phyloP scores from a whole-genome alignment of 2,888 invertebrate genomes.

The Caenorhabditis afra region DNA sequence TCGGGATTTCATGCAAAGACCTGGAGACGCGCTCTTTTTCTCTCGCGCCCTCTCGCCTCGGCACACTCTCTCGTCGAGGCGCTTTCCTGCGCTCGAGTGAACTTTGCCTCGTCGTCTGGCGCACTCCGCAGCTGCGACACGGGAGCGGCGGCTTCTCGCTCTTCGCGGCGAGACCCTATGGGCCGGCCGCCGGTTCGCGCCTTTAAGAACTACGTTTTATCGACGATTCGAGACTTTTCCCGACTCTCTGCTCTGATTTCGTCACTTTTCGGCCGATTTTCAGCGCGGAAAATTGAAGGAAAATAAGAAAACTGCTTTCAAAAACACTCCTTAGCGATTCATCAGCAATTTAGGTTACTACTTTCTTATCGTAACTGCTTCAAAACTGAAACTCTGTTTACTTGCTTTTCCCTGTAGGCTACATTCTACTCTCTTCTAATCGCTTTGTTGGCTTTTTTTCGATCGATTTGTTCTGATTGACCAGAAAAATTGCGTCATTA shows the following conservation, averaged over 20 bases:
- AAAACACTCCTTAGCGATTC: not conserved
- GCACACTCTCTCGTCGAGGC: not conserved
- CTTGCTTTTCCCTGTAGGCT: no score
- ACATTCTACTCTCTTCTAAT: no score
- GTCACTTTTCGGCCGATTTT: no score
- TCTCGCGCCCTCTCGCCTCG: constrained; percentile 12
- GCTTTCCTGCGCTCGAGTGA: not conserved
- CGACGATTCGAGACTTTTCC: constrained; percentile 11
- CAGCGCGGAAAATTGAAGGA: no score
- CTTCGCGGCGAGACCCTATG: constrained; percentile 41
- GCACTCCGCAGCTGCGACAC: constrained; percentile 3
- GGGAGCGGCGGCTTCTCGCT: not conserved
- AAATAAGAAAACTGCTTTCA: no score
- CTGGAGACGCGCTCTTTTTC: constrained; percentile 35
- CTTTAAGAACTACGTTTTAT: constrained; percentile 19
- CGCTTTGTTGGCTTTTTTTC: no score
- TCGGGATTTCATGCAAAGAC: constrained; percentile 31
- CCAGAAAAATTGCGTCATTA: no score
- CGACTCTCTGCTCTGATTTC: not conserved
- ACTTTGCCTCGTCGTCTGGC: constrained; percentile 21
- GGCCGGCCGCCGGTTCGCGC: constrained; percentile 2
- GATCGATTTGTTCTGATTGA: no score
- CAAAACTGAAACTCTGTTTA: no score
- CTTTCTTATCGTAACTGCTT: no score
- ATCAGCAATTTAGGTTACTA: not conserved